Conservation (phyloP, 2,113 vertebrate species). For the Butastur rufipennis region DNA sequence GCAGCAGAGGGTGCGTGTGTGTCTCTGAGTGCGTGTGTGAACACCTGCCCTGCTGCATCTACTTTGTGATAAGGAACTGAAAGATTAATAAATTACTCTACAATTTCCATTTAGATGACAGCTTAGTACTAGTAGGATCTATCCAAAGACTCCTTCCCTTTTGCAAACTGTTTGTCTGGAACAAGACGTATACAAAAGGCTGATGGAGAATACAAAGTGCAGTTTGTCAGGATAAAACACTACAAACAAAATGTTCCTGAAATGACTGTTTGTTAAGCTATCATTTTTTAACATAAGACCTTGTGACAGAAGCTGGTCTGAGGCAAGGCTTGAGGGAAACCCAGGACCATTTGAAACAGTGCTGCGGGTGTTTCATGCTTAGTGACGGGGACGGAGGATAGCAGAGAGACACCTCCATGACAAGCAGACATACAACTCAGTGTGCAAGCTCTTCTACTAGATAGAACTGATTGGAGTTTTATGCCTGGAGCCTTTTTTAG, state of each 20-base stretch:
- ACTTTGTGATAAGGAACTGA: background rate
- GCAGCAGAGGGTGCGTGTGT: accelerated
- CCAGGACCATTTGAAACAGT: background rate
- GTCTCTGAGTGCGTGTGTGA: accelerated
- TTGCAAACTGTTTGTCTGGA: background rate
- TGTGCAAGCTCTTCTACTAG: background rate
- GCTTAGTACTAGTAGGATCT: background rate
- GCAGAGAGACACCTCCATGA: background rate
- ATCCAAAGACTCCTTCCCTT: background rate
- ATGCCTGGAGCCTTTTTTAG: background rate
- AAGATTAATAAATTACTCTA: background rate
- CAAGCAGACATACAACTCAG: background rate
- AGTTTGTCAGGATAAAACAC: background rate
- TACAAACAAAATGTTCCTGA: background rate
- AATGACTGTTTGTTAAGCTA: background rate
- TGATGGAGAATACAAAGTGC: background rate
- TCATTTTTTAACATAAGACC: background rate
- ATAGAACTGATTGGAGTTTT: background rate
- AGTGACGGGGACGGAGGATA: background rate
- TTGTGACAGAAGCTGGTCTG: background rate
- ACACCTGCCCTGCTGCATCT: background rate
- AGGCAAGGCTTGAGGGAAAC: background rate
- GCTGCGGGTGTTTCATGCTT: background rate
- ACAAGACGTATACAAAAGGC: background rate
- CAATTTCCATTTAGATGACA: background rate